Conservation (phyloP, 35 echinoderm and acorn worm species). For the Ophiothrix spiculata region DNA sequence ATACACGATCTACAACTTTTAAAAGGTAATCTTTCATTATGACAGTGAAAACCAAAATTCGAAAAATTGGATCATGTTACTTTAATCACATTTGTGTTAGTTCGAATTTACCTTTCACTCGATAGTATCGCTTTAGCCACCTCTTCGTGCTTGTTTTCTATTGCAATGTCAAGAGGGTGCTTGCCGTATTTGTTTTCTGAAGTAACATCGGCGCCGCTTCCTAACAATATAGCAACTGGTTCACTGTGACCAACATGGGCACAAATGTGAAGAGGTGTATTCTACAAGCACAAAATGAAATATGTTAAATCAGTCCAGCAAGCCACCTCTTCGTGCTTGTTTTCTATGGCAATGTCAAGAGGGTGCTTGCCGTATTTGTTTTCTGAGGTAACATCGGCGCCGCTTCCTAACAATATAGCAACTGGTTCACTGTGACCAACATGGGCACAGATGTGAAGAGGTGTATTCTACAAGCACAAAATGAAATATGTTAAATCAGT, state of each 20-base stretch:
- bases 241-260: neutral
- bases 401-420: too few species aligned
- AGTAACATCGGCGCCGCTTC: constrained; percentile 18
- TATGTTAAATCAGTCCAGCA: too few species aligned
- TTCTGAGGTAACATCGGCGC: too few species aligned
- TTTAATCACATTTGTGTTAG: neutral
- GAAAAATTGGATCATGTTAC: too few species aligned
- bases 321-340: constrained; percentile 11
- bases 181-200: neutral
- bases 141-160: constrained; percentile 14
- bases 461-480: constrained; percentile 12
- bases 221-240: constrained; percentile 10
- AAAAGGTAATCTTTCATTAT: too few species aligned
- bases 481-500: too few species aligned
- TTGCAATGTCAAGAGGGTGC: constrained; percentile 16
- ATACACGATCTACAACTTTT: neutral
- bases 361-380: too few species aligned
- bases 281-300: neutral
- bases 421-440: neutral
- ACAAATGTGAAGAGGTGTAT: constrained; percentile 34
- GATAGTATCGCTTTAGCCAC: constrained; percentile 27
- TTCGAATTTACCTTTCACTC: constrained; percentile 20
- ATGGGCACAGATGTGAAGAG: constrained; percentile 18
- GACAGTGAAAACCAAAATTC: too few species aligned
- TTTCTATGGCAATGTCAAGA: constrained; percentile 36